Percentiles rank a stretch among this genome's conserved stretches.
These are phyloP conservation scores for Drosophila ohnishii DNA, from an alignment of 1,140 invertebrate species.

Conservation along the genomic window DNA sequence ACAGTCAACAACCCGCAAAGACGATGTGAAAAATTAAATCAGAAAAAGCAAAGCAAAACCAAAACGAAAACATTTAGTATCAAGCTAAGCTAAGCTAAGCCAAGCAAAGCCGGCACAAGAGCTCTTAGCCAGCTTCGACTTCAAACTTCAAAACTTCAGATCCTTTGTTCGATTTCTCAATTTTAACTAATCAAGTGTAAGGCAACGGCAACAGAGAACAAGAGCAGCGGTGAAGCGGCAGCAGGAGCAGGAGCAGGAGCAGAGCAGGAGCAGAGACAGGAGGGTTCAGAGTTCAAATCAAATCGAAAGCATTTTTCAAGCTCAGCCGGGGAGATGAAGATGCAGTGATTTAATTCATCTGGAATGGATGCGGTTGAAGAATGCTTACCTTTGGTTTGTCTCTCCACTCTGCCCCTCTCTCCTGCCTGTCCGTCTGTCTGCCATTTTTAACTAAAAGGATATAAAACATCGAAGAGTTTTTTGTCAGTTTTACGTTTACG, in stretches of 20 bases:
- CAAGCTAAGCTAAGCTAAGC: slow-evolving; percentile 59
- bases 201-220: slow-evolving; percentile 41
- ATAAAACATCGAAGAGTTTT: slow-evolving; percentile 54
- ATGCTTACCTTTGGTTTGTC: slow-evolving; percentile 39
- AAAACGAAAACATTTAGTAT: slow-evolving; percentile 52
- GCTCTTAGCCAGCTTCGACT: slow-evolving; percentile 40
- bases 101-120: slow-evolving; percentile 59
- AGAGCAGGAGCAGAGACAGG: slow-evolving; percentile 16
- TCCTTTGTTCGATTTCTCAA: slow-evolving; percentile 61
- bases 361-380: slow-evolving; percentile 37
- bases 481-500: slow-evolving; percentile 46
- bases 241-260: slow-evolving; percentile 14
- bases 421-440: slow-evolving; percentile 2
- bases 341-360: slow-evolving; percentile 34
- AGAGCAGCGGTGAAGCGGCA: slow-evolving; percentile 18
- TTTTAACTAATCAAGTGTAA: slow-evolving; percentile 76
- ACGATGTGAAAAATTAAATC: slow-evolving; percentile 83
- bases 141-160: slow-evolving; percentile 38
- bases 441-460: slow-evolving; percentile 38
- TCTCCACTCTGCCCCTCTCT: background rate
- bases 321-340: slow-evolving; percentile 25
- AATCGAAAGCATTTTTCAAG: slow-evolving; percentile 51
- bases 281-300: slow-evolving; percentile 50
- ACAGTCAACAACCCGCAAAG: slow-evolving; percentile 83
- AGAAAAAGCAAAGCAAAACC: slow-evolving; percentile 76